A percentile compares a stretch with the other conserved stretches of the same genome.
These are phyloP conservation scores for Cosmorhoe ocellata DNA, from an alignment of 2,888 invertebrate species.

Conservation along the genomic window DNA sequence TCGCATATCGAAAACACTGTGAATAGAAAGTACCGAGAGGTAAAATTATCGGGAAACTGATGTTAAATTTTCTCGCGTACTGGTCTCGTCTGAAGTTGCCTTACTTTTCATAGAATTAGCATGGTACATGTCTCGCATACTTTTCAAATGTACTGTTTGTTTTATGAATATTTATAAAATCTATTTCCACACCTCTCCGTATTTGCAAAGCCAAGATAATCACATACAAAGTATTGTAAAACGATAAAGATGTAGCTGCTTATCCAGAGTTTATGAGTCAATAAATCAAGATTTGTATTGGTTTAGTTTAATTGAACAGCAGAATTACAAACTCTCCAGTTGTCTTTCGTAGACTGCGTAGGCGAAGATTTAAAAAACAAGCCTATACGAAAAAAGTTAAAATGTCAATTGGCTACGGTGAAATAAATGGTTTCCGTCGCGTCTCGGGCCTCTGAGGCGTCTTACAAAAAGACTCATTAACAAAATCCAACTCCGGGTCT, in stretches of 20 bases:
- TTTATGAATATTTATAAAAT: conserved; percentile 27
- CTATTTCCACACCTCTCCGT: conserved; percentile 14
- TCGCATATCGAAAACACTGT: background rate
- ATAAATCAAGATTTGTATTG: conserved; percentile 27
- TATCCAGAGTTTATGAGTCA: conserved; percentile 16
- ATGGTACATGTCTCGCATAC: conserved; percentile 34
- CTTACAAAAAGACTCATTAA: conserved; percentile 74
- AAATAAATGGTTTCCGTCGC: conserved; percentile 73
- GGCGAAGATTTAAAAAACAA: conserved; percentile 54
- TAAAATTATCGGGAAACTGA: background rate
- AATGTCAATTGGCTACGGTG: conserved; percentile 68
- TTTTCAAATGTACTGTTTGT: conserved; percentile 28
- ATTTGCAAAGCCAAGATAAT: conserved; percentile 23
- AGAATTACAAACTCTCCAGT: conserved; percentile 7
- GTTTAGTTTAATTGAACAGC: conserved; percentile 25
- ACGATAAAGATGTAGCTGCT: conserved; percentile 31
- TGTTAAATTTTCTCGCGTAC: background rate
- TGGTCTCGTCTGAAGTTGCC: conserved; percentile 6
- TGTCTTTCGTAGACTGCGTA: conserved; percentile 36
- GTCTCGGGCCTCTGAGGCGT: conserved; percentile 48
- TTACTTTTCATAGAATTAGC: conserved; percentile 39
- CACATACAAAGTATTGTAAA: conserved; percentile 25
- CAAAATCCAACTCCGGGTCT: conserved; percentile 67
- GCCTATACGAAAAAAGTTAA: conserved; percentile 48
- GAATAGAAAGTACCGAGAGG: too few species aligned